A percentile compares a stretch with the other conserved stretches of the same genome.
phyloP scores from a whole-genome alignment of 2,888 invertebrate genomes.

The Silvanus unidentatus region DNA sequence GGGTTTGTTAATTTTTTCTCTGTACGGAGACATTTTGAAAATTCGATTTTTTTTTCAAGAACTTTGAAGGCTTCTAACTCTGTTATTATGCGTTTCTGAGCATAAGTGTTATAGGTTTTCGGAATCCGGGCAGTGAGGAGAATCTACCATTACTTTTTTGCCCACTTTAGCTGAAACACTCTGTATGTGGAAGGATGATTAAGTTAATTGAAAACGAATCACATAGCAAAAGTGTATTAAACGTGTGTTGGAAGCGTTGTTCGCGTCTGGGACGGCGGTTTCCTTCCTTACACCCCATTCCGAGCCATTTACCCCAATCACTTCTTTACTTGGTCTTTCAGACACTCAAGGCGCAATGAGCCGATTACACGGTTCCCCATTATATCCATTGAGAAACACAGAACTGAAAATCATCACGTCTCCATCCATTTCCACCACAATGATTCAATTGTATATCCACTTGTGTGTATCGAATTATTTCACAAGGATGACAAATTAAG shows the following conservation, averaged over 20 bases:
- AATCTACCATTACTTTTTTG: too few relatives aligned
- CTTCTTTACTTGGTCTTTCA: conserved; percentile 40
- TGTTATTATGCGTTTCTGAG: too few relatives aligned
- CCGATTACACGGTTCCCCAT: conserved; percentile 33
- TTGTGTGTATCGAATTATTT: conserved; percentile 26
- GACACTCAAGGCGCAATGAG: conserved; percentile 40
- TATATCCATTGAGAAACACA: conserved; percentile 31
- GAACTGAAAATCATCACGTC: conserved; percentile 25
- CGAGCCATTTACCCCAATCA: conserved; percentile 44
- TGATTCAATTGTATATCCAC: conserved; percentile 24
- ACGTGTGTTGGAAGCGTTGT: conserved; percentile 16
- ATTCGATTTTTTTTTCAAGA: too few relatives aligned
- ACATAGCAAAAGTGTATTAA: too few relatives aligned
- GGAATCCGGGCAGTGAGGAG: too few relatives aligned
- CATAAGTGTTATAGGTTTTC: too few relatives aligned
- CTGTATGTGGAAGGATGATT: too few relatives aligned
- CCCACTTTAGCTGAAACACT: too few relatives aligned
- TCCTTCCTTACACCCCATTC: conserved; percentile 41
- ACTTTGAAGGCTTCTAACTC: too few relatives aligned
- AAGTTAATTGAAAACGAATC: conserved; percentile 34
- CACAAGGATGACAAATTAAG: conserved; percentile 22
- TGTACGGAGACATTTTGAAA: too few relatives aligned
- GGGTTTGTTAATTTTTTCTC: too few relatives aligned
- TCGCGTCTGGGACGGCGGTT: conserved; percentile 26
- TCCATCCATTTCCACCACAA: conserved; percentile 24